Base-by-base conservation (phyloP, 2,113 vertebrate species). In the Toxotes chatareus region DNA sequence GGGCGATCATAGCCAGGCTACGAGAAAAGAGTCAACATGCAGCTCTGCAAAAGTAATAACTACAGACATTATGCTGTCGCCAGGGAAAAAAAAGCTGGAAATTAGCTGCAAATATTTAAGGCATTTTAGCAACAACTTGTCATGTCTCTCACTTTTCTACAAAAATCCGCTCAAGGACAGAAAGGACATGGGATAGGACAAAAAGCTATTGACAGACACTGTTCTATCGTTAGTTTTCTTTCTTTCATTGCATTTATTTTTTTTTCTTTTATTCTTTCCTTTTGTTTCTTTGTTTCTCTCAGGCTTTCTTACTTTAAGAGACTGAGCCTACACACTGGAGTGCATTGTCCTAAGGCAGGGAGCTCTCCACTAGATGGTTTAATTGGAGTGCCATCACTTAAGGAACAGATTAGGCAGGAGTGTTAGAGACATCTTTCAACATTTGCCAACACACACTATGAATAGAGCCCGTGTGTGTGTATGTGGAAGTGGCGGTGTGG, bases 351-450 rank as follows among this genome's bases (percentile, higher is more conserved):
- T 57, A 19, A 73, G 68, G 59, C 82, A 72, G 80, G 51, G 55
- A 85, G 66, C 85, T 65, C 82, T 88, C 71, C 73, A 72, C 67
- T 73, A 42, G 79, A 87, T 81, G 78, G 36, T 89, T 90, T 92
- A 90, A 93, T 89, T 93, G 89, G 89, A 92, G 90, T 83, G 88
- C 74, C 85, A 74, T 92, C 83, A 89, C 86, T 88, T 85, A 65
- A 86, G 84, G 83, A 92, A 76, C 85, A 92, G 87, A 93, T 93
- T 90, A 93, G 82, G 74, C 57, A 62, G 44, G 38, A 83, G 82
- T 64, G 79, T 72, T 80, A 47, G 76, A 88, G 65, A 71, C 82
- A 85, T 90, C 87, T 90, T 90, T 91, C 64, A 91, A 80, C 90
- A 74, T 89, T 89, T 88, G 86, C 86, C 88, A 89, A 63, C 63